These are phyloP conservation scores for Leptothorax acervorum DNA, from an alignment of 2,888 invertebrate species.

Conservation along the genomic window DNA sequence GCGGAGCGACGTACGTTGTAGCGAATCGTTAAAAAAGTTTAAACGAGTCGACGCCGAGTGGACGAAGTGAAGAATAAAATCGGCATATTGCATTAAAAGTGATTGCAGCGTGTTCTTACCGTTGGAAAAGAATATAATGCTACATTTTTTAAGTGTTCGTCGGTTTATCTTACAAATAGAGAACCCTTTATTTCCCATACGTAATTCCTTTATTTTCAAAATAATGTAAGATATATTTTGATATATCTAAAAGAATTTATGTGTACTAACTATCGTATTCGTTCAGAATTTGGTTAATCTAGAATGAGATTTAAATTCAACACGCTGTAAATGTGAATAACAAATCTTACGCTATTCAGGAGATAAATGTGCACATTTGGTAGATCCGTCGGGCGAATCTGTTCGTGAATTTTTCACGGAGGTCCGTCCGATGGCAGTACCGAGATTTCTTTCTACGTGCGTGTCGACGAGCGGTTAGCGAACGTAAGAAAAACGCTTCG, in stretches of 20 bases:
- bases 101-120: neutral
- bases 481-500: conserved; percentile 43
- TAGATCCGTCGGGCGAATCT: conserved; percentile 18
- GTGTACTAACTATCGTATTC: neutral
- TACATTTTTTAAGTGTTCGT: conserved; percentile 7
- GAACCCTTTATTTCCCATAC: too few species aligned
- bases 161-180: neutral
- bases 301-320: neutral
- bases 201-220: neutral
- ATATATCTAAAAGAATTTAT: neutral
- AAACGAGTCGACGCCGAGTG: conserved; percentile 18
- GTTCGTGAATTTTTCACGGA: conserved; percentile 38
- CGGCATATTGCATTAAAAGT: neutral
- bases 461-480: conserved; percentile 58
- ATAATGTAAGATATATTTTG: neutral
- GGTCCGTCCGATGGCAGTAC: conserved; percentile 42
- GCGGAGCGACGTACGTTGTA: neutral
- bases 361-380: conserved; percentile 19
- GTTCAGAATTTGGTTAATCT: neutral
- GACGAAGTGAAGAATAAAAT: conserved; percentile 21
- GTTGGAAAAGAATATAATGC: neutral
- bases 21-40: conserved; percentile 34
- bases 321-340: neutral
- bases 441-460: conserved; percentile 67
- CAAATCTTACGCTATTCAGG: neutral